These are phyloP conservation scores for Macaria notata DNA, from an alignment of 2,888 invertebrate genomes.

Conservation along the genomic window DNA sequence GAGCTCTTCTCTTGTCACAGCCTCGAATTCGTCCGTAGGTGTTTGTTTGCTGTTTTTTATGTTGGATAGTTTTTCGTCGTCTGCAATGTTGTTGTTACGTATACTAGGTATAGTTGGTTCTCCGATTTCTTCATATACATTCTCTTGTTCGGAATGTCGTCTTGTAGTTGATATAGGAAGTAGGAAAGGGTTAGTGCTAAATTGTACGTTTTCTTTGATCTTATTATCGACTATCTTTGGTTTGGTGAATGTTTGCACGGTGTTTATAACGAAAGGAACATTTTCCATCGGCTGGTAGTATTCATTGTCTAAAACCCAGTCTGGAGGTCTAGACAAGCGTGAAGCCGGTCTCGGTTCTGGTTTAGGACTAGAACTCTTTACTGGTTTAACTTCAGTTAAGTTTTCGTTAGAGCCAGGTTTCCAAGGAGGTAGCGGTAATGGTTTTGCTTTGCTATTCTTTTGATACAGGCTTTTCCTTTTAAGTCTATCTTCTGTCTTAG, in stretches of 20 bases:
- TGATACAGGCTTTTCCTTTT: slow-evolving; percentile 57
- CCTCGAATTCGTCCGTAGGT: slow-evolving; percentile 50
- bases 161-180: slow-evolving; percentile 33
- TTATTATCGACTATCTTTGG: slow-evolving; percentile 31
- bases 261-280: slow-evolving; percentile 65
- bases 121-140: slow-evolving; percentile 75
- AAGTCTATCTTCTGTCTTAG: slow-evolving; percentile 33
- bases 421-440: slow-evolving; percentile 54
- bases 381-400: slow-evolving; percentile 40
- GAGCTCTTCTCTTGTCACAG: slow-evolving; percentile 62
- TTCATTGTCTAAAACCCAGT: slow-evolving; percentile 65
- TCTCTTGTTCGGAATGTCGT: slow-evolving; percentile 57
- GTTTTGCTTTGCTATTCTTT: slow-evolving; percentile 59
- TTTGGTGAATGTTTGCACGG: slow-evolving; percentile 43
- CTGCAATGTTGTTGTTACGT: slow-evolving; percentile 61
- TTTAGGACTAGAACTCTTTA: slow-evolving; percentile 33
- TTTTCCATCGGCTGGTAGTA: slow-evolving; percentile 71
- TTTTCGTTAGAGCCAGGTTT: slow-evolving; percentile 51
- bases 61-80: slow-evolving; percentile 68
- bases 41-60: slow-evolving; percentile 38
- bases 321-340: slow-evolving; percentile 60
- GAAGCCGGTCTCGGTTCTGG: slow-evolving; percentile 46
- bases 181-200: slow-evolving; percentile 42
- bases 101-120: slow-evolving; percentile 36
- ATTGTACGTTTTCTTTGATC: slow-evolving; percentile 30